Conservation (phyloP, 2,888 invertebrate genomes). For the Globia sparganii region DNA sequence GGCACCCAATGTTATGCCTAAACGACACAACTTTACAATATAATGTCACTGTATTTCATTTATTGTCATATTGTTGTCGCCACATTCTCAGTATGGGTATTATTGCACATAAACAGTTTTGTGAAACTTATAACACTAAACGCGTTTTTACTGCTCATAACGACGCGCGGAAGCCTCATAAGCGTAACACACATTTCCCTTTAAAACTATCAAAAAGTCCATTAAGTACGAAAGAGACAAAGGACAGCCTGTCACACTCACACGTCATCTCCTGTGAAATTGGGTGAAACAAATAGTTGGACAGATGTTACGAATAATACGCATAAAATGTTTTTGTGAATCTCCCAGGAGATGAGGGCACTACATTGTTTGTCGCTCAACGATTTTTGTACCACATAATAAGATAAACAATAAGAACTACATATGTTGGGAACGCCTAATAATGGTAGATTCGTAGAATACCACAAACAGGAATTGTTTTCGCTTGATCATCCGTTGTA, state of each 20-base stretch:
- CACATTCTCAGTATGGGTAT: neutral
- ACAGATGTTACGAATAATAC: constrained; percentile 72
- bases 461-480: constrained; percentile 24
- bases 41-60: neutral
- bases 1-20: no score
- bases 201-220: constrained; percentile 32
- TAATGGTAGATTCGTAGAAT: constrained; percentile 21
- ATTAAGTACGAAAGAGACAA: constrained; percentile 61
- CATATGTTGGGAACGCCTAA: constrained; percentile 23
- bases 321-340: constrained; percentile 73
- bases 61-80: no score
- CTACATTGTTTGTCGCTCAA: constrained; percentile 29
- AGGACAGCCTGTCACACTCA: constrained; percentile 63
- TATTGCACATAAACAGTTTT: neutral
- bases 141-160: neutral
- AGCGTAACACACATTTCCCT: constrained; percentile 8
- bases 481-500: neutral
- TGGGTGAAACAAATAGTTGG: constrained; percentile 77
- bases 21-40: no score
- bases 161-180: neutral
- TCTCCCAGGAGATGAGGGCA: constrained; percentile 43
- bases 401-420: constrained; percentile 40
- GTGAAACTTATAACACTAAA: neutral
- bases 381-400: constrained; percentile 46
- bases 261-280: constrained; percentile 71